Evolutionary conservation across 2,888 invertebrate genomes (phyloP).

Genomic region (Agrenia bidenticulata): DNA sequence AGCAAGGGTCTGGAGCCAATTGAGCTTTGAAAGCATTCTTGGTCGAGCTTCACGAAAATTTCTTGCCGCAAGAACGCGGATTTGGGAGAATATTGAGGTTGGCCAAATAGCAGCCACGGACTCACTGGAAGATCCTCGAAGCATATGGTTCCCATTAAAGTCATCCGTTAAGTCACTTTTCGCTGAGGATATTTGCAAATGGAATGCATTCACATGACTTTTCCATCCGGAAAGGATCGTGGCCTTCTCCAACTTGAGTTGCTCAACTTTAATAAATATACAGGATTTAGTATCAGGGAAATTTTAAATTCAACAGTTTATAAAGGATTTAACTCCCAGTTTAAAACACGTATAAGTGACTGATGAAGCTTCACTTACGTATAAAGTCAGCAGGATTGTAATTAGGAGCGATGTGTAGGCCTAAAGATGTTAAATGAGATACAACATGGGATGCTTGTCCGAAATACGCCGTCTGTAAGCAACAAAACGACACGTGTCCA

Average conservation of each 20-base stretch:
- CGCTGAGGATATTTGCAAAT: slow-evolving; percentile 46
- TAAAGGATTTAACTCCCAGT: neutral
- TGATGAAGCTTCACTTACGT: slow-evolving; percentile 61
- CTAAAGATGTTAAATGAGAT: slow-evolving; percentile 70
- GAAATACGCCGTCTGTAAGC: slow-evolving; percentile 68
- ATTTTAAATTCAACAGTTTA: neutral
- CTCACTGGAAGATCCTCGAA: slow-evolving; percentile 41
- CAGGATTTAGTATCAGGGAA: neutral
- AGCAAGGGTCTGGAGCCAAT: slow-evolving; percentile 74
- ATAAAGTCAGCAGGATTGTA: slow-evolving; percentile 85
- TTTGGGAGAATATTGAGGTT: slow-evolving; percentile 50
- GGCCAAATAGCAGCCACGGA: slow-evolving; percentile 49
- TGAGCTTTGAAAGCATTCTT: slow-evolving; percentile 72
- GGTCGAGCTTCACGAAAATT: slow-evolving; percentile 75
- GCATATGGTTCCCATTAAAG: slow-evolving; percentile 49
- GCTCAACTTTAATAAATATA: slow-evolving; percentile 72
- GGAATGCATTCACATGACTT: slow-evolving; percentile 47
- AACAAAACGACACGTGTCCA: slow-evolving; percentile 20
- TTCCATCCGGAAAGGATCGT: slow-evolving; percentile 48
- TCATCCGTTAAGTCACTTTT: slow-evolving; percentile 47
- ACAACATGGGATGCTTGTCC: slow-evolving; percentile 71
- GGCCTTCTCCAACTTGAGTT: slow-evolving; percentile 64
- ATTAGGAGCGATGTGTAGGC: slow-evolving; percentile 70
- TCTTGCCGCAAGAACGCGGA: slow-evolving; percentile 68
- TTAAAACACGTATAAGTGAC: slow-evolving; percentile 6